Evolutionary conservation across 2,113 vertebrate species (phyloP).

Genomic region (Suricata suricatta): DNA sequence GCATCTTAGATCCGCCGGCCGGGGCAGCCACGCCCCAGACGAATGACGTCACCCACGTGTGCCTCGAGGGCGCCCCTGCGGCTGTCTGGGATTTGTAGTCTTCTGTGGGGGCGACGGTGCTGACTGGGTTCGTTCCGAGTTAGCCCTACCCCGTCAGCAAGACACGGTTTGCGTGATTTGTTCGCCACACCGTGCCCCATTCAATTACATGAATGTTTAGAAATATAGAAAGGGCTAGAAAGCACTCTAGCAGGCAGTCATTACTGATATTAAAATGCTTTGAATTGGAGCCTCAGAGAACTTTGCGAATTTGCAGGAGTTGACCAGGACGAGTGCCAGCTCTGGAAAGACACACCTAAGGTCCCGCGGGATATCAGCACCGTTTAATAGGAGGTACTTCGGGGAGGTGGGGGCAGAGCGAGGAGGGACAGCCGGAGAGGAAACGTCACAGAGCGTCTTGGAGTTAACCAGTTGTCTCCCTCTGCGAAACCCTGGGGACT

Average conservation of each 20-base stretch:
- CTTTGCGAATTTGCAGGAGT: neutral
- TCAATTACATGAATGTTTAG: constrained; percentile 24
- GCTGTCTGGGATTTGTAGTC: neutral
- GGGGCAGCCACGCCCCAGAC: neutral
- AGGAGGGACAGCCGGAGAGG: neutral
- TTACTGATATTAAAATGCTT: neutral
- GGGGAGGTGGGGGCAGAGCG: neutral
- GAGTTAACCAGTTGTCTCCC: neutral
- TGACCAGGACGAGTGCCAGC: neutral
- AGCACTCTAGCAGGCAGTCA: neutral
- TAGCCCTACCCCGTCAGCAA: neutral
- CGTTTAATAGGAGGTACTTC: neutral
- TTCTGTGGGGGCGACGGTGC: neutral
- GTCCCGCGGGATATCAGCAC: fast-evolving
- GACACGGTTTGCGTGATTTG: neutral
- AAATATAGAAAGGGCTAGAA: neutral
- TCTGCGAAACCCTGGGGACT: neutral
- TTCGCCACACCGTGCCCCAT: neutral
- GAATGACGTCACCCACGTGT: neutral
- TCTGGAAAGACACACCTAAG: neutral
- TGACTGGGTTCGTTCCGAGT: neutral
- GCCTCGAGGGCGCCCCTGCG: neutral
- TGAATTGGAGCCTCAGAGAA: neutral
- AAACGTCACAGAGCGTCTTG: neutral
- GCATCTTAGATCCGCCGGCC: neutral